Evolutionary conservation across 2,797 vertebrate genomes (phyloP), one percentile per base, ranked within the genome.

Genomic region (Tinamus major): DNA sequence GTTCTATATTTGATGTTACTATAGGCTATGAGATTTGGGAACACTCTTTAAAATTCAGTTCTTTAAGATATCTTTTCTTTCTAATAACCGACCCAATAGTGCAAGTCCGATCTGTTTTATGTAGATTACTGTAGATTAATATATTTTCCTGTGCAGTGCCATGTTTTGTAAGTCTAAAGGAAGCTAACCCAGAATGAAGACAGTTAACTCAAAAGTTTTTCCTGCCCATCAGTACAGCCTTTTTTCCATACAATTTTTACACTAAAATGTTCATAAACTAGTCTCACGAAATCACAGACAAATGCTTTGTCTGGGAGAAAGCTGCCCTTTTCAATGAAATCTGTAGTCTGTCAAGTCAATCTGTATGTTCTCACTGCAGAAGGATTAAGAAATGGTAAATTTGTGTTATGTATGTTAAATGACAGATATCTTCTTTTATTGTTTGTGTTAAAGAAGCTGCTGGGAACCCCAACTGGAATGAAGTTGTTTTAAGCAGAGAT

Each of bases 11-110:
- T 84, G 39, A 79, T 92, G 37, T n/a, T 71, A 78, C 20, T 39
- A 14, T 0, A 37, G 0, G 59, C 53, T 61, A 56, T 56, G 27
- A 4, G 79, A 71, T 76, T 72, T 81, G 39, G 71, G 59, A 56
- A 70, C 82, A 64, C 5, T 24, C 26, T 81, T 81, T 70, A 77
- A 85, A 90, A 90, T 78, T 41, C 41, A 21, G 18, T 88, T 90
- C 44, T 88, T 91, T 93, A 68, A n/a, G 79, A 72, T 88, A 53
- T 72, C n/a, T 75, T 26, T 33, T 6, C 15, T 27, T 13, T 56
- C 31, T 77, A 95, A 85, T 93, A 93, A 95, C 79, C 49, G 80
- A 62, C 64, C 85, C 75, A 90, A 81, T 92, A 93, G 65, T 89
- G 53, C 78, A 69, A 93, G 80, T 78, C 77, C 64, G 29, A 75